These are phyloP conservation scores for Neodiprion fabricii DNA, from an alignment of 1,140 invertebrate species.

Conservation along the genomic window DNA sequence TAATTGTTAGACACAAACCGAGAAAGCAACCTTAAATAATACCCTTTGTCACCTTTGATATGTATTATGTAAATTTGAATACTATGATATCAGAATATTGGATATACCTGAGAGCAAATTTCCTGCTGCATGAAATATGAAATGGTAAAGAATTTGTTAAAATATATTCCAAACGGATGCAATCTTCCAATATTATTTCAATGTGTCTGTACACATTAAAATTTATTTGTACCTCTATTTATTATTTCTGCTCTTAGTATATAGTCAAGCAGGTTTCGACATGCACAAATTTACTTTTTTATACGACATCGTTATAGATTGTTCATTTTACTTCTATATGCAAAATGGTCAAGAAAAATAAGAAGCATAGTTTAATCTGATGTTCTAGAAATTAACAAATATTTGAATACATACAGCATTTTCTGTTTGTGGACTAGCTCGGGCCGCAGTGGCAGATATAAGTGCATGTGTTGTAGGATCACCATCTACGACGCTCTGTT, in stretches of 20 bases:
- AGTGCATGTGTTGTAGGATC: constrained; percentile 66
- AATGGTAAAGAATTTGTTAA: neutral
- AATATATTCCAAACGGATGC: neutral
- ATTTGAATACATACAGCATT: constrained; percentile 57
- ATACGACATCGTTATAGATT: neutral
- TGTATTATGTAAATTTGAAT: too few species aligned
- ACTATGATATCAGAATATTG: neutral
- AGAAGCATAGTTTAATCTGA: neutral
- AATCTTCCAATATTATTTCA: neutral
- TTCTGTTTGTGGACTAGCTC: constrained; percentile 79
- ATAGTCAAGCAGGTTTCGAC: neutral
- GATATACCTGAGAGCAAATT: neutral
- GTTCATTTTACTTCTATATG: neutral
- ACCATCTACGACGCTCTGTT: constrained; percentile 69
- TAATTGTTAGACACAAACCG: too few species aligned
- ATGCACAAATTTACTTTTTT: neutral
- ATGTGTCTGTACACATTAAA: too few species aligned
- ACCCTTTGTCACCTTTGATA: too few species aligned
- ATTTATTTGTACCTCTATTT: too few species aligned
- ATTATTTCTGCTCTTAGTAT: neutral
- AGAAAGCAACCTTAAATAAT: too few species aligned
- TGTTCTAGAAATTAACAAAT: neutral
- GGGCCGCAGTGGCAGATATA: constrained; percentile 63
- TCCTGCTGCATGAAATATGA: constrained; percentile 1
- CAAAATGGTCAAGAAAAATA: neutral